Evolutionary conservation across 2,113 vertebrate species (phyloP).

Genomic region (Machaerirhynchus nigripectus): DNA sequence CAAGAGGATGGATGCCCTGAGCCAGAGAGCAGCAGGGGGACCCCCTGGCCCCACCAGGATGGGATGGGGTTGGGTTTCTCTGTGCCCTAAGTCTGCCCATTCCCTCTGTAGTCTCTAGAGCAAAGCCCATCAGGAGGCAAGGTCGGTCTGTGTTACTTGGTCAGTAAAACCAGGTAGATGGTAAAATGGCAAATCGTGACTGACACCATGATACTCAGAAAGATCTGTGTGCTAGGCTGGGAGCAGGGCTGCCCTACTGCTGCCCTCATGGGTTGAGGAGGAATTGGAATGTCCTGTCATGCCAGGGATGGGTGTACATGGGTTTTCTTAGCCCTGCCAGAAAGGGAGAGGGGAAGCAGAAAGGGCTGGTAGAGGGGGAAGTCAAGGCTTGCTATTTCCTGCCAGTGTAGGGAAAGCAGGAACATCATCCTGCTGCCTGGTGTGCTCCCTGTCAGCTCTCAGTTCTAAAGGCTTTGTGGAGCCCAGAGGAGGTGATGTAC

Average conservation of each 20-base stretch:
- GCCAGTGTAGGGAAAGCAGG: neutral
- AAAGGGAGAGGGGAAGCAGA: neutral
- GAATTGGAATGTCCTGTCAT: neutral
- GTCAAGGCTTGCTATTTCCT: neutral
- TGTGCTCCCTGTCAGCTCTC: neutral
- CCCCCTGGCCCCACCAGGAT: fast-evolving
- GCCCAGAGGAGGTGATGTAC: neutral
- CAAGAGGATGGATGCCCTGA: neutral
- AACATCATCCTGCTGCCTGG: neutral
- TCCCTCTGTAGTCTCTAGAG: neutral
- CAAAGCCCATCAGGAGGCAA: neutral
- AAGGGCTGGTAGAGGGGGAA: neutral
- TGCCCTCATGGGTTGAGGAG: neutral
- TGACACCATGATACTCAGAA: fast-evolving
- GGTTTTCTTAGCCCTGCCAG: neutral
- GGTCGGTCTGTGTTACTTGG: neutral
- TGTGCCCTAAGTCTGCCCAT: neutral
- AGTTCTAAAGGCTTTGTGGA: neutral
- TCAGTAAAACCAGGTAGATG: neutral
- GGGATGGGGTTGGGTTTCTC: neutral
- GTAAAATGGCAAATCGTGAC: neutral
- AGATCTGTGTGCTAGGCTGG: neutral
- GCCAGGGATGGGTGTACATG: neutral
- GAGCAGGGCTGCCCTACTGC: neutral
- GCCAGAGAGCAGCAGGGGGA: neutral